These are phyloP conservation scores for Procambarus clarkii DNA, from an alignment of 1,140 invertebrate genomes.

Conservation along the genomic window DNA sequence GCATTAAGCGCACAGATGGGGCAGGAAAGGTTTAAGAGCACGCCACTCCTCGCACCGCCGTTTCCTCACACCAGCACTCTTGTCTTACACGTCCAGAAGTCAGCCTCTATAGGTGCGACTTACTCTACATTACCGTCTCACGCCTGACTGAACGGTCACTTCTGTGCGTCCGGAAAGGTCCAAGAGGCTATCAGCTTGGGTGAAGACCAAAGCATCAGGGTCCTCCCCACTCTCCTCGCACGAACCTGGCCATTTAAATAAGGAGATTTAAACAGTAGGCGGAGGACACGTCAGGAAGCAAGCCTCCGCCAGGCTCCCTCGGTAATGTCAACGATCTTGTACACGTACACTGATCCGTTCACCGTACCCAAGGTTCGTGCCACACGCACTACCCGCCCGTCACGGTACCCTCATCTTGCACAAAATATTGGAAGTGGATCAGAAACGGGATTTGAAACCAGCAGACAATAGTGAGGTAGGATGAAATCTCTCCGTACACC, in stretches of 20 bases:
- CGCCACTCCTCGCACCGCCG: too few relatives aligned
- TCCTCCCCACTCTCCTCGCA: not conserved
- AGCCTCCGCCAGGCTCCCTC: conserved; percentile 10
- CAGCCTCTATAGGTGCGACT: too few relatives aligned
- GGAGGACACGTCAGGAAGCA: not conserved
- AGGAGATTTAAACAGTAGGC: conserved; percentile 7
- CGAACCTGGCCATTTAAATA: conserved; percentile 1
- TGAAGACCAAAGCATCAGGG: too few relatives aligned
- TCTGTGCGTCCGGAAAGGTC: not conserved
- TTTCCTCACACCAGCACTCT: too few relatives aligned
- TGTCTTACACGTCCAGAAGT: too few relatives aligned
- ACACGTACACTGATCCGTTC: not conserved
- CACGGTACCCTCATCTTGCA: not conserved
- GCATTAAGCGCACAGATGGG: too few relatives aligned
- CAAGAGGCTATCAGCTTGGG: not conserved
- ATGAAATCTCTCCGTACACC: not conserved
- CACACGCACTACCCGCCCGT: not conserved
- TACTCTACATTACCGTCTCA: not conserved
- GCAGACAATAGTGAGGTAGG: not conserved
- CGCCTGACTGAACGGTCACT: not conserved
- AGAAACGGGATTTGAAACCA: not conserved
- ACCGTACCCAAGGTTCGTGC: not conserved
- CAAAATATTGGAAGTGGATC: too few relatives aligned
- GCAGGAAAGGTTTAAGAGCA: too few relatives aligned
- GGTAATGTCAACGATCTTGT: conserved; percentile 52